Percentiles rank a stretch among this genome's conserved stretches.
phyloP scores from a whole-genome alignment of 2,797 vertebrate genomes.

The Masticophis lateralis region DNA sequence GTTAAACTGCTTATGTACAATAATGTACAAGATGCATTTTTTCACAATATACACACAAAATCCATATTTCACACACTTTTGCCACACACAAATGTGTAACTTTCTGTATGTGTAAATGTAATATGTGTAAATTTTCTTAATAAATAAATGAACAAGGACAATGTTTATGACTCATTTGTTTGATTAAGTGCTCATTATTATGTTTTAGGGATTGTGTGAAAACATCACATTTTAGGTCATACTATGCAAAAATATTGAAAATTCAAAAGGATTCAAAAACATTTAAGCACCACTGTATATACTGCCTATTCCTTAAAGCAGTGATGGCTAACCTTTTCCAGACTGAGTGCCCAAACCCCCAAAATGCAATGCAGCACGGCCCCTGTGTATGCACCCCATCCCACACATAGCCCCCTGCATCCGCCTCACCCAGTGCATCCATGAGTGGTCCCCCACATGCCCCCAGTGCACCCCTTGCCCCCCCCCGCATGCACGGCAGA shows the following conservation, averaged over 20 bases:
- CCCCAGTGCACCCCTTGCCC: accelerated
- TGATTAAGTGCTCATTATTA: not conserved
- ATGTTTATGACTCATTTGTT: not conserved
- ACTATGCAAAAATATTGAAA: not conserved
- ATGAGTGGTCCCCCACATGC: too few relatives aligned
- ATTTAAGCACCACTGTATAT: not conserved
- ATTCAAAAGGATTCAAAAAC: not conserved
- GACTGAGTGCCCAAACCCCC: too few relatives aligned
- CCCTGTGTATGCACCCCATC: too few relatives aligned
- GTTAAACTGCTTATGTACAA: too few relatives aligned
- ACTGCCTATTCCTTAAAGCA: not conserved
- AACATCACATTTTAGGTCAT: not conserved
- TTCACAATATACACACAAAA: not conserved
- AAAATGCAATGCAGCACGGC: too few relatives aligned
- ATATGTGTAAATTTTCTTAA: not conserved
- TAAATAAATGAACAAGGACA: not conserved
- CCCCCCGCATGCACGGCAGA: too few relatives aligned
- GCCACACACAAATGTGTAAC: too few relatives aligned
- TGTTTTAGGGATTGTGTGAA: not conserved
- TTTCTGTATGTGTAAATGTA: too few relatives aligned
- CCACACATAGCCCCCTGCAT: too few relatives aligned
- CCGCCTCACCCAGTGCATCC: too few relatives aligned
- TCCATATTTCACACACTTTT: not conserved
- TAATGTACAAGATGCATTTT: too few relatives aligned
- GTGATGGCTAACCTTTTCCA: too few relatives aligned